A percentile compares a stretch with the other conserved stretches of the same genome.
Conservation (phyloP, 1,140 invertebrate species). For the Odontomachus brunneus region DNA sequence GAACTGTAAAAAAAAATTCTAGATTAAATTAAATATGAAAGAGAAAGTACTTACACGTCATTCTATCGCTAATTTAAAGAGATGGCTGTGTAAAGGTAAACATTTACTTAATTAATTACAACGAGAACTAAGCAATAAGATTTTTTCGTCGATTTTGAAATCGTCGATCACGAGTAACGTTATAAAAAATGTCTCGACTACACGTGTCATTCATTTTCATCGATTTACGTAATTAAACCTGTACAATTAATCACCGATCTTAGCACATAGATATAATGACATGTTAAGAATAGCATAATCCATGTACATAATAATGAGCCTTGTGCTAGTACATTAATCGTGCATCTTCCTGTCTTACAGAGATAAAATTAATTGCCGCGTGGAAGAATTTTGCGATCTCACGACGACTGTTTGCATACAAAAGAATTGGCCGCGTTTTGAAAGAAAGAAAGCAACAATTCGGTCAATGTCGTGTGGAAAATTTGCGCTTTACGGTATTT, state of each 20-base stretch:
- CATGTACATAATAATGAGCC: constrained; percentile 37
- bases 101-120: not conserved
- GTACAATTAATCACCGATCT: constrained; percentile 10
- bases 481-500: not conserved
- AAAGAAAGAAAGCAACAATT: constrained; percentile 58
- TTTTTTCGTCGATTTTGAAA: constrained; percentile 12
- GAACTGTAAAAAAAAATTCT: no score
- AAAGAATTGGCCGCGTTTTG: constrained; percentile 44
- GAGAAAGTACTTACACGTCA: no score
- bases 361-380: constrained; percentile 83
- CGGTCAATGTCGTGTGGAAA: constrained; percentile 43
- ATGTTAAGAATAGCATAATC: constrained; percentile 28
- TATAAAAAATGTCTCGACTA: constrained; percentile 3
- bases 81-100: no score
- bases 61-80: not conserved
- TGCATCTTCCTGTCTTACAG: constrained; percentile 81
- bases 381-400: constrained; percentile 34
- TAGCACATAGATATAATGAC: constrained; percentile 16
- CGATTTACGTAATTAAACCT: constrained; percentile 37
- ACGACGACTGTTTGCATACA: constrained; percentile 46
- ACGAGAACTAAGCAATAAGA: not conserved
- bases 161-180: not conserved
- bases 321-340: constrained; percentile 13
- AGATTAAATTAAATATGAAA: no score
- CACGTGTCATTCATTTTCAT: not conserved